Evolutionary conservation across 2,797 vertebrate genomes (phyloP), one percentile per base, ranked within the genome.

Genomic region (Peromyscus aztecus): DNA sequence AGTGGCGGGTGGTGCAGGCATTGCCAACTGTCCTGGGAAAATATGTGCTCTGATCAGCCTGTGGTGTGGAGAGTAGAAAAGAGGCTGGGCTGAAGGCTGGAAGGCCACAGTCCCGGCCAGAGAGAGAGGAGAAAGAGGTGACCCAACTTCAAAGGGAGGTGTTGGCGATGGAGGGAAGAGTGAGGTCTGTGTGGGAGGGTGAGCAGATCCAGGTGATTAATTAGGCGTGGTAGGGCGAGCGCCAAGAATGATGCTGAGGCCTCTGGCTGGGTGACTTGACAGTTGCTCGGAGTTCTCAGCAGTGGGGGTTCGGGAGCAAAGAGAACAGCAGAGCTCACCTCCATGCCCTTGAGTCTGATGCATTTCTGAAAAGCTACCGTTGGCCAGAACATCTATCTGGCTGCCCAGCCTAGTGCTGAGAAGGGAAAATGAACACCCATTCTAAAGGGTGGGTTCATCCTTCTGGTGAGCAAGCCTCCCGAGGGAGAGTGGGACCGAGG

Each of bases 131-230:
- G 46, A 84, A 63, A 49, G 94, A 84, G 71, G 91, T 29, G 43
- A 40, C 40, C 73, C 9, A 9, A n/a, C 59, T 57, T 31, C 46
- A 55, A 57, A 65, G 95, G 59, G 59, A 57, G 65, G 40, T 23
- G 31, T 55, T 14, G 1, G 43, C 52, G 65, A 34, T 69, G 71
- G 76, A 94, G 31, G 69, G 61, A 85, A 93, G 92, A 85, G 59
- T 31, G 40, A 89, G 76, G 34, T 69, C 16, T 52, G 61, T 87
- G 71, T 40, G 61, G 90, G 91, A 87, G 76, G 89, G 78, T 78
- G 27, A 34, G n/a, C 55, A 92, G 92, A 85, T 61, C 43, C 63
- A 24, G 37, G 24, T 89, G 89, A 76, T 71, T 89, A 92, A 83
- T 1, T 21, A 57, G 92, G 95, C 0, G 2, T 31, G 89, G 49